Conservation (phyloP, 2,797 vertebrate species). For the Nothura maculosa region DNA sequence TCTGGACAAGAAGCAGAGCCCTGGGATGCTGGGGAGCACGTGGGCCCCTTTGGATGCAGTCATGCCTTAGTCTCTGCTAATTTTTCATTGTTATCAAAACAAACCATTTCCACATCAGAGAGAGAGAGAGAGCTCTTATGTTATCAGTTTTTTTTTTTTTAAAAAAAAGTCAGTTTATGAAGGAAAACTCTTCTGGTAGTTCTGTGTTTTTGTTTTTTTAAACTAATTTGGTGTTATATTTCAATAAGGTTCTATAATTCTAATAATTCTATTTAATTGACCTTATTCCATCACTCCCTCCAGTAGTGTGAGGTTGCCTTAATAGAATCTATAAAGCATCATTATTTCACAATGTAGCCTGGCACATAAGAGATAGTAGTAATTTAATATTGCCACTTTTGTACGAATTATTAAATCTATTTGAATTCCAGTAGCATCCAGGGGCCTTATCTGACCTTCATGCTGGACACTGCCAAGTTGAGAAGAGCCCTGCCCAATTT, state of each 20-base stretch:
- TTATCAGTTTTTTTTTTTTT: not conserved
- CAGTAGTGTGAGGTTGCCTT: not conserved
- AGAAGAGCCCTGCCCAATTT: not conserved
- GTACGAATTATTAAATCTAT: not conserved
- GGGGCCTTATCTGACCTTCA: not conserved
- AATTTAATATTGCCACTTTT: not conserved
- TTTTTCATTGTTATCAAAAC: not conserved
- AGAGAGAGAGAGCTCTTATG: not conserved
- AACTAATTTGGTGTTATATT: not conserved
- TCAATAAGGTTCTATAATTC: not conserved
- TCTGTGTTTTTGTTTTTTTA: not conserved
- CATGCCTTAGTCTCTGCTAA: not conserved
- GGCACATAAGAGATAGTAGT: not conserved
- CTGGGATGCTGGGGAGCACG: rapidly evolving
- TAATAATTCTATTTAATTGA: not conserved
- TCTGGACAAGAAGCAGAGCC: not conserved
- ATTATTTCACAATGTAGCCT: not conserved
- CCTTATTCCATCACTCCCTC: not conserved
- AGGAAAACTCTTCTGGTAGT: not conserved
- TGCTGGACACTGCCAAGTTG: not conserved
- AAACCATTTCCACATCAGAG: not conserved
- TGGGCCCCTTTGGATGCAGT: not conserved
- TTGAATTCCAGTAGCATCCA: not conserved
- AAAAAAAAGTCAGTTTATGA: not conserved
- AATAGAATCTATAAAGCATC: not conserved